Evolutionary conservation across 2,113 vertebrate species (phyloP), one percentile per base, ranked within the genome.

Genomic region (Leptobrachium leishanense): DNA sequence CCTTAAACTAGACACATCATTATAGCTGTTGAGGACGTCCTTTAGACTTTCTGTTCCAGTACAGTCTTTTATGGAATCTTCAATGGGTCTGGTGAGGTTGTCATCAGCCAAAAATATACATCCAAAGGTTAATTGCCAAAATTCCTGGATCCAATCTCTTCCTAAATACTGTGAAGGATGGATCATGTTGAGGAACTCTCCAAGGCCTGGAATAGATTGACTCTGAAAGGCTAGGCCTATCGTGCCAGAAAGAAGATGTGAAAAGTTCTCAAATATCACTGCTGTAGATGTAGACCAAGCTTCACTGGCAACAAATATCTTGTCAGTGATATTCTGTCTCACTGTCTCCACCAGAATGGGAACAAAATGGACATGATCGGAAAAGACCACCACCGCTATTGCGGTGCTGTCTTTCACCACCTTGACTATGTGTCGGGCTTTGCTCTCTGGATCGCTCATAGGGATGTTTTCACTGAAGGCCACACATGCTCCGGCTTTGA

Each of bases 401-500:
- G 74, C 76, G 2, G 55, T 55, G 31, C 81, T 80, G 12, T 20
- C 63, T 31, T 54, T 79, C 63, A 82, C 82, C 2, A 67, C 20
- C 5, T 55, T 69, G 0, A 67, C 68, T 39, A 82, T 55, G 31
- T 75, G 41, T 43, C 46, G 65, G 2, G 68, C 42, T n/a, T 80
- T 69, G 1, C 39, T 63, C 15, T 81, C 43, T 7, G 75, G 77
- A 41, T 67, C 50, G 7, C 55, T 68, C 15, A 76, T 75, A 2
- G 40, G 74, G 9, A 84, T 74, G 2, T 43, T 44, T n/a, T 65
- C 79, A 1, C 41, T 77, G 50, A 82, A 81, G 2, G 74, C 79
- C 8, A 84, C 71, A 63, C 84, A 84, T n/a, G 69, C 74, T 0
- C 83, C 83, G 6, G 68, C 53, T 62, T 76, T 62, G 7, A 41